Percentiles rank a stretch among this genome's conserved stretches.
Conservation (phyloP, 2,797 vertebrate species). For the Aphelocoma californica region DNA sequence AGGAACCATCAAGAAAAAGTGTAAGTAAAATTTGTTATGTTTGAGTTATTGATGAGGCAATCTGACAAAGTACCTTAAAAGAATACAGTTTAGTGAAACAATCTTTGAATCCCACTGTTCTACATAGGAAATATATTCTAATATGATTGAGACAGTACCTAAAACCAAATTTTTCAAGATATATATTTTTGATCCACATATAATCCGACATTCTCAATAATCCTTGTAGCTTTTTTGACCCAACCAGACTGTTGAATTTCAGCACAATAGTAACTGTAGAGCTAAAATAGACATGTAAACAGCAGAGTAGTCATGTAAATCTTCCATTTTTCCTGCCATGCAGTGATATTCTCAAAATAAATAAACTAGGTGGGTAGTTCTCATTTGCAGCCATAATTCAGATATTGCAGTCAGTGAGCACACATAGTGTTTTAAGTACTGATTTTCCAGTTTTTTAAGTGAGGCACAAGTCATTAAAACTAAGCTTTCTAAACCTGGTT, state of each 20-base stretch:
- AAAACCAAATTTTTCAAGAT: background rate
- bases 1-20: background rate
- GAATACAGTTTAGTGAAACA: background rate
- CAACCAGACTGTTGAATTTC: background rate
- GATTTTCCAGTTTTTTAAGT: background rate
- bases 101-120: background rate
- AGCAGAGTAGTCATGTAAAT: background rate
- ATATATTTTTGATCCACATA: background rate
- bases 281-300: background rate
- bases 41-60: background rate
- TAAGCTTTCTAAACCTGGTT: background rate
- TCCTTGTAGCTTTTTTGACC: background rate
- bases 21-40: background rate
- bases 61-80: background rate
- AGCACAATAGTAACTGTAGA: background rate
- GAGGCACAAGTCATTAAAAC: background rate
- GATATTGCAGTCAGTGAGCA: background rate
- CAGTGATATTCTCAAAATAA: background rate
- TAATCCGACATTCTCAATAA: background rate
- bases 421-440: background rate
- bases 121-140: background rate
- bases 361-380: background rate
- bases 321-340: background rate
- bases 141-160: background rate
- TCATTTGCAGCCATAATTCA: background rate